Evolutionary conservation across 2,797 vertebrate species (phyloP).

Genomic region (Otolemur crassicaudatus): DNA sequence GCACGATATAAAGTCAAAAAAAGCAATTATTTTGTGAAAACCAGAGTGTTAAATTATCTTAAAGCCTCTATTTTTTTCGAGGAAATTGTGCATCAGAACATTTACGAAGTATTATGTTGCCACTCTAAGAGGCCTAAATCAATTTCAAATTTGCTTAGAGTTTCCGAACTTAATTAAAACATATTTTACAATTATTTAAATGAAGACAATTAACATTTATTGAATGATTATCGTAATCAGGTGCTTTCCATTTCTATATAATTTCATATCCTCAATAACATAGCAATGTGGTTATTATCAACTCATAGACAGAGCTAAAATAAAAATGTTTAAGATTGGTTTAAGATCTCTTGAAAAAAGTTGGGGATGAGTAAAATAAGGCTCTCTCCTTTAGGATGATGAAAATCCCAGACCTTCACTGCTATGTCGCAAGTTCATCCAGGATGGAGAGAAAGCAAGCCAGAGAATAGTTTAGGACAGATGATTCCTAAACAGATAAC

Average conservation of each 20-base stretch:
- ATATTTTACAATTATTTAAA: constrained; percentile 11
- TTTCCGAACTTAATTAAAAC: constrained; percentile 41
- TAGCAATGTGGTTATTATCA: neutral
- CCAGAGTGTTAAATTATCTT: neutral
- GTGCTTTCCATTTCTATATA: neutral
- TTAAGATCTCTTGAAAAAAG: neutral
- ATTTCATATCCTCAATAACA: neutral
- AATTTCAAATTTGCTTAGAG: constrained; percentile 3
- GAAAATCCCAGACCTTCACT: neutral
- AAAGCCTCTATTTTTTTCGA: neutral
- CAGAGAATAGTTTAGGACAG: neutral
- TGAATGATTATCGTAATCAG: neutral
- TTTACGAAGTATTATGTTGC: neutral
- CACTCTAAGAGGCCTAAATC: neutral
- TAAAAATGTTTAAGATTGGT: neutral
- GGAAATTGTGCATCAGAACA: neutral
- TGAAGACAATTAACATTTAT: constrained; percentile 9
- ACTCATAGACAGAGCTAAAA: neutral
- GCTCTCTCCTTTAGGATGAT: neutral
- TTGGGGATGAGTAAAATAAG: neutral
- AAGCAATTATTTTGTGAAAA: neutral
- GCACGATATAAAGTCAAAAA: neutral
- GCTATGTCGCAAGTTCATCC: neutral
- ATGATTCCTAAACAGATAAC: neutral
- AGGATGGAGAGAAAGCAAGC: neutral